These are phyloP conservation scores for Climacteris rufus DNA, from an alignment of 2,113 vertebrate genomes.

Conservation along the genomic window DNA sequence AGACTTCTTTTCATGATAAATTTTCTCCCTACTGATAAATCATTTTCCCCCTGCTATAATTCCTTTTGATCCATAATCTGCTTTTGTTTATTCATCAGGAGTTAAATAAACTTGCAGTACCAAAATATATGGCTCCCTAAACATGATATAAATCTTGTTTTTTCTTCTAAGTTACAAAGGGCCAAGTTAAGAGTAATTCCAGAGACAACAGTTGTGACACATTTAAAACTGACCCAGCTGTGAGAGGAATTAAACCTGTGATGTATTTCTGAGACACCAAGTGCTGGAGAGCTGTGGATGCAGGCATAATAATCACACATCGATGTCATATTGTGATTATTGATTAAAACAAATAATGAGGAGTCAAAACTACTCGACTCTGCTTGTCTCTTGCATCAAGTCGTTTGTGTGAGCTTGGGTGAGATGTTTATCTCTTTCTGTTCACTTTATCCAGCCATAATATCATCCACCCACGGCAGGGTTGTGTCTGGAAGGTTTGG, in stretches of 20 bases:
- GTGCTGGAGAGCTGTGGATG: neutral
- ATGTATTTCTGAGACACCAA: neutral
- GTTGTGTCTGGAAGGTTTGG: neutral
- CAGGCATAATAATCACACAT: neutral
- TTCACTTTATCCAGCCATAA: neutral
- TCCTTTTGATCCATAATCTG: neutral
- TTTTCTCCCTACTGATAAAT: neutral
- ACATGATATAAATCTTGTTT: neutral
- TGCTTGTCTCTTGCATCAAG: neutral
- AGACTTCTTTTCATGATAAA: neutral
- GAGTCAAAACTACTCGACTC: neutral
- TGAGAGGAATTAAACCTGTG: neutral
- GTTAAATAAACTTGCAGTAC: neutral
- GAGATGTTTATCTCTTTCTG: neutral
- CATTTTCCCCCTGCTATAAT: neutral
- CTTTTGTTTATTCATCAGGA: neutral
- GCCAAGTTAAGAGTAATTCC: neutral
- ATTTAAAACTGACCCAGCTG: neutral
- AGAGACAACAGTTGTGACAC: neutral
- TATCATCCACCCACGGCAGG: neutral
- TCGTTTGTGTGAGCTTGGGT: neutral
- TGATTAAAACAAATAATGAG: neutral
- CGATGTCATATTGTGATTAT: neutral
- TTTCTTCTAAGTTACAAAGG: neutral
- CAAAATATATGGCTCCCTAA: neutral